phyloP scores from a whole-genome alignment of 2,888 invertebrate genomes.

The Patella caerulea region DNA sequence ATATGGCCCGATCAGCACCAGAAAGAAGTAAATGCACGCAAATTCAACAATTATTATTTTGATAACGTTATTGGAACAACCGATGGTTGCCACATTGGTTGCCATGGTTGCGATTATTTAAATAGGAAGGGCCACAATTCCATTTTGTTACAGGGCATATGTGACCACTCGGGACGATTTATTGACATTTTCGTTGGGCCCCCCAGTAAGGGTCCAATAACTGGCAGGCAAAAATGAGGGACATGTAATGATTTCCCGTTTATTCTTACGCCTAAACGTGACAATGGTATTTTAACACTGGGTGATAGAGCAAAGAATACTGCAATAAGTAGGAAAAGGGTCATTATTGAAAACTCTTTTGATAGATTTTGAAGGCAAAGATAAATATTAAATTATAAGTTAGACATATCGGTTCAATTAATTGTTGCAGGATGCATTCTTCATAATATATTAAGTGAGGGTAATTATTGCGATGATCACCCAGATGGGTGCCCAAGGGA shows the following conservation, averaged over 20 bases:
- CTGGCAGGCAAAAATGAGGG: not conserved
- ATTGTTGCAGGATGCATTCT: not conserved
- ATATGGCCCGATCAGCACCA: not conserved
- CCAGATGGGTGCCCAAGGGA: not conserved
- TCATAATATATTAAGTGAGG: not conserved
- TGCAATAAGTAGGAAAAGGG: slow-evolving; percentile 24
- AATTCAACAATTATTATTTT: slow-evolving; percentile 19
- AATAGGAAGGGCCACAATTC: slow-evolving; percentile 30
- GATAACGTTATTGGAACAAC: slow-evolving; percentile 29
- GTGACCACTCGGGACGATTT: slow-evolving; percentile 26
- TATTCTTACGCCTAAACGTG: slow-evolving; percentile 22
- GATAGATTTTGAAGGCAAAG: slow-evolving; percentile 16
- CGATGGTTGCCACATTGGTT: slow-evolving; percentile 34
- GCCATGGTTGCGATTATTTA: slow-evolving; percentile 31
- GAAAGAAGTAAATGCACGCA: slow-evolving; percentile 6
- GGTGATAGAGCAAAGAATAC: slow-evolving; percentile 26
- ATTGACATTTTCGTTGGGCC: slow-evolving; percentile 20
- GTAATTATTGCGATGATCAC: not conserved
- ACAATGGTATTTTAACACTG: slow-evolving; percentile 8
- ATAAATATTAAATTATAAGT: slow-evolving; percentile 1
- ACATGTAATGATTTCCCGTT: slow-evolving; percentile 23
- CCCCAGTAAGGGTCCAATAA: slow-evolving; percentile 22
- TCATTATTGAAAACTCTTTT: slow-evolving; percentile 30
- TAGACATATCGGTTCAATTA: not conserved
- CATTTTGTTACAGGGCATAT: slow-evolving; percentile 24